phyloP scores from a whole-genome alignment of 2,113 vertebrate genomes.

The human region GRCh38 chr9:102241501-102242000 shows the following conservation, averaged over 20 bases:
- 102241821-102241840: background rate
- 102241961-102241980: background rate
- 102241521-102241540: background rate
- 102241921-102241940: background rate
- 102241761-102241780: background rate
- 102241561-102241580: background rate
- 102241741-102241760: background rate
- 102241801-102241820: background rate
- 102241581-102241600: background rate
- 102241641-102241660: background rate
- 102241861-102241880: background rate
- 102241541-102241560: background rate
- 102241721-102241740: background rate
- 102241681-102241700: background rate
- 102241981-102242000: too few relatives aligned
- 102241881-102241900: background rate
- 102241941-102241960: background rate
- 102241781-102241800: background rate
- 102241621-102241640: background rate
- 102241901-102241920: background rate
- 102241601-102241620: background rate
- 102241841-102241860: background rate
- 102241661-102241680: background rate
- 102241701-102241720: background rate
- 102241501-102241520: background rate